Conservation (phyloP, 2,888 invertebrate genomes). For the Nomada lathburiana region DNA sequence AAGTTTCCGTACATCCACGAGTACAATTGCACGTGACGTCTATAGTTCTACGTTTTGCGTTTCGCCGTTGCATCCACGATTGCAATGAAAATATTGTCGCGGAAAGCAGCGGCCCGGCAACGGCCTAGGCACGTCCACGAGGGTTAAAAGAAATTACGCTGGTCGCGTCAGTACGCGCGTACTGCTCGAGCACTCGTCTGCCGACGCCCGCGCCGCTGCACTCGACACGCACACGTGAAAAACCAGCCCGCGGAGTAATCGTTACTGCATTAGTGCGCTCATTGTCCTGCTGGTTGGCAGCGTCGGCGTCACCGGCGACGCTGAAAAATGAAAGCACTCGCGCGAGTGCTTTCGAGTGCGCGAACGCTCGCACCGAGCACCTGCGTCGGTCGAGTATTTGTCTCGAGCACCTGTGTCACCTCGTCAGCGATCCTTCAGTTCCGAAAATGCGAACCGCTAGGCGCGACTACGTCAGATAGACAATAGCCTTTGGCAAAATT, state of each 20-base stretch:
- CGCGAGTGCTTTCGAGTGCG: slow-evolving; percentile 65
- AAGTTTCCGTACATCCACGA: too few species aligned
- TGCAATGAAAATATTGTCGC: background rate
- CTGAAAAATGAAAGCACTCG: slow-evolving; percentile 67
- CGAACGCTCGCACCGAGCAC: slow-evolving; percentile 61
- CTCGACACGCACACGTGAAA: slow-evolving; percentile 40
- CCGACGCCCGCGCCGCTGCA: background rate
- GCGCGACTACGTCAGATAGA: background rate
- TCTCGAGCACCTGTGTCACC: slow-evolving; percentile 63
- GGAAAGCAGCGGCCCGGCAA: background rate
- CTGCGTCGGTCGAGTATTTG: slow-evolving; percentile 63
- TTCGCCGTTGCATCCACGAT: background rate
- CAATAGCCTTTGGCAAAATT: background rate
- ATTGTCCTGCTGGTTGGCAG: slow-evolving; percentile 49
- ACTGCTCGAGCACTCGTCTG: slow-evolving; percentile 7
- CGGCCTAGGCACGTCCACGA: background rate
- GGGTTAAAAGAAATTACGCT: slow-evolving; percentile 26
- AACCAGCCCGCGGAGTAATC: slow-evolving; percentile 58
- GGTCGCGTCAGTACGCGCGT: slow-evolving; percentile 20
- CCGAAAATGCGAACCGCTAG: slow-evolving; percentile 39
- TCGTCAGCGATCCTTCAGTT: slow-evolving; percentile 51
- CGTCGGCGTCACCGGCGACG: slow-evolving; percentile 12
- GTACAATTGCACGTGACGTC: background rate
- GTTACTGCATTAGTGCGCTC: slow-evolving; percentile 69
- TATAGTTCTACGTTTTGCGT: background rate